Evolutionary conservation across 2,113 vertebrate species (phyloP).

Genomic region (Syngnathus typhle): DNA sequence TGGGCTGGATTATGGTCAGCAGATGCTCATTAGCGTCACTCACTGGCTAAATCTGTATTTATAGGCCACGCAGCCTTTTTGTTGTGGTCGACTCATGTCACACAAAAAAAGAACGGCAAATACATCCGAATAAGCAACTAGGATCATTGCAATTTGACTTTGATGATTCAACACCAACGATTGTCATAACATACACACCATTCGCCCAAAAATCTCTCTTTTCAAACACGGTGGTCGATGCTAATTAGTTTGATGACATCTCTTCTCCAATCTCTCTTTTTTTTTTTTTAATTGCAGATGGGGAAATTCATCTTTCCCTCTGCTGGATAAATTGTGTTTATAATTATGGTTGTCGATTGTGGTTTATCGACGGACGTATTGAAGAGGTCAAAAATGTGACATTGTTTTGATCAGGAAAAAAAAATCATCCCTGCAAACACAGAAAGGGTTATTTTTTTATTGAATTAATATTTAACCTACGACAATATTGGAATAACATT

Average conservation of each 20-base stretch:
- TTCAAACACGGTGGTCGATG: background rate
- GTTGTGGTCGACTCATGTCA: slow-evolving; percentile 31
- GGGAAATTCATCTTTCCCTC: background rate
- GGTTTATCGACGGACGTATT: background rate
- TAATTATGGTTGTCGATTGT: background rate
- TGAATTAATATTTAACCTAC: slow-evolving; percentile 28
- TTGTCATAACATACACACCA: too few species aligned
- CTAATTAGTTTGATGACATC: background rate
- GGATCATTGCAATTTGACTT: background rate
- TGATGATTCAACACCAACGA: background rate
- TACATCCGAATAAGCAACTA: too few species aligned
- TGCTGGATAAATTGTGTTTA: background rate
- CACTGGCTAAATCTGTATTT: slow-evolving; percentile 62
- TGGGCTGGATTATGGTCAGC: slow-evolving; percentile 59
- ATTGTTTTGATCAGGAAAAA: background rate
- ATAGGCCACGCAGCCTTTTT: slow-evolving; percentile 40
- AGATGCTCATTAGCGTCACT: slow-evolving; percentile 55
- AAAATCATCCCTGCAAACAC: background rate
- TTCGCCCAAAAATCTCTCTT: too few species aligned
- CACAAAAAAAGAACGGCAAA: background rate
- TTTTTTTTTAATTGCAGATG: background rate
- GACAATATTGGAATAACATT: slow-evolving; percentile 23
- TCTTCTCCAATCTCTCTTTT: background rate
- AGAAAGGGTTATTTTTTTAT: background rate
- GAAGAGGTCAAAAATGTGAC: background rate